Percentiles rank a stretch among this genome's conserved stretches.
phyloP scores from a whole-genome alignment of 2,797 vertebrate species.

The Coluber constrictor region DNA sequence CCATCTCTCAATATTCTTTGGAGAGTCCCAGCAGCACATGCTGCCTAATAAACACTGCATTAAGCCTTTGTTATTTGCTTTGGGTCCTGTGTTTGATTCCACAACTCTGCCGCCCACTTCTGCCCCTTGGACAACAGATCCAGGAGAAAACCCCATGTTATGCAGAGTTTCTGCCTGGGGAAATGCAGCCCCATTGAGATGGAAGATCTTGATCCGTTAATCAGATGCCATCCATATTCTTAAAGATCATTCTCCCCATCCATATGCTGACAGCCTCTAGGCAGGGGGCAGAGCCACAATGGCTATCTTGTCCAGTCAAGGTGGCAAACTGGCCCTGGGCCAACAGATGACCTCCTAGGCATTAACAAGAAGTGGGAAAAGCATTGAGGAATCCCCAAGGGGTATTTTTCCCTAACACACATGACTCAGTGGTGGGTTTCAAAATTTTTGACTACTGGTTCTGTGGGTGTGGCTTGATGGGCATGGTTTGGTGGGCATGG shows the following conservation, averaged over 20 bases:
- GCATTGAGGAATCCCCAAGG: neutral
- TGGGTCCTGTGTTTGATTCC: no score
- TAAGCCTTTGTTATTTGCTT: no score
- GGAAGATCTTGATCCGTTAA: neutral
- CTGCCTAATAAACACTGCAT: no score
- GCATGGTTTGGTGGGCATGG: no score
- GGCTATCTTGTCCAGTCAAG: neutral
- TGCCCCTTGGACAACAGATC: neutral
- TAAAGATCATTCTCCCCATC: neutral
- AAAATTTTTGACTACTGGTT: no score
- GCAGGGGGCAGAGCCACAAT: neutral
- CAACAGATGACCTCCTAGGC: neutral
- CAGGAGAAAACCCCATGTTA: neutral
- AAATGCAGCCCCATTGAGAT: neutral
- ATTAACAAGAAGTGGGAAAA: neutral
- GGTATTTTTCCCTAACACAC: neutral
- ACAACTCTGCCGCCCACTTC: neutral
- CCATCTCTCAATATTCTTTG: neutral
- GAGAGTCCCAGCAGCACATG: no score
- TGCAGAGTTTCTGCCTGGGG: neutral
- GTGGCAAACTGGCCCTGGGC: neutral
- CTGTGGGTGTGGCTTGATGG: no score
- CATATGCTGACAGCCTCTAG: neutral
- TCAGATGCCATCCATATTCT: neutral
- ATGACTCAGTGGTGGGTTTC: no score